Evolutionary conservation across 1,140 invertebrate genomes (phyloP).

Genomic region (Ptiloglossa arizonensis): DNA sequence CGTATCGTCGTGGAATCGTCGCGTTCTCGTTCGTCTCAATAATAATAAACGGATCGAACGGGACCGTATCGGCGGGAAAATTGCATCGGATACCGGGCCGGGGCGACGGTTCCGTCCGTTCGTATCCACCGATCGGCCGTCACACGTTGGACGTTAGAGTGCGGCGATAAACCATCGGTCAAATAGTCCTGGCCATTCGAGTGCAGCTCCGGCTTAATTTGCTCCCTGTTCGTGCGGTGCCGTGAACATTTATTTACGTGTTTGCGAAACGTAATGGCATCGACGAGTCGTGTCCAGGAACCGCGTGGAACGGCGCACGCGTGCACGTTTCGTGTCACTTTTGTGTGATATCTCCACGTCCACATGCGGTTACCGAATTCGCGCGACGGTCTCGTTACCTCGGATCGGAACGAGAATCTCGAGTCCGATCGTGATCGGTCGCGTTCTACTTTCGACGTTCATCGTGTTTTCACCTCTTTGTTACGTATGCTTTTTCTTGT

Average conservation of each 20-base stretch:
- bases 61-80: no score
- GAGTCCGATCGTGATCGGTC: neutral
- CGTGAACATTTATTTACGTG: constrained; percentile 54
- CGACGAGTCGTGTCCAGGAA: constrained; percentile 34
- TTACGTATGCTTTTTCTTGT: no score
- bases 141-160: constrained; percentile 41
- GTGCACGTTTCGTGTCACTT: constrained; percentile 32
- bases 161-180: constrained; percentile 46
- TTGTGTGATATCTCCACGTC: neutral
- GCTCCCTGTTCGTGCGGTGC: constrained; percentile 40
- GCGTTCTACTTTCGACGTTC: neutral
- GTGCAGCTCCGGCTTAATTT: constrained; percentile 53
- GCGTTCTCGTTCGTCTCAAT: no score
- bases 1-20: no score
- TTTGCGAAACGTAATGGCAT: constrained; percentile 51
- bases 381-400: neutral
- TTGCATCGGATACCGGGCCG: neutral
- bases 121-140: constrained; percentile 44
- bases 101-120: constrained; percentile 16
- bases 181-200: constrained; percentile 49
- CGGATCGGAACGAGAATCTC: neutral
- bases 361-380: neutral
- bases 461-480: no score
- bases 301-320: constrained; percentile 14
- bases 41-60: neutral